Percentiles rank a stretch among this genome's conserved stretches.
Conservation (phyloP, 2,797 vertebrate genomes). For the Falco cherrug region DNA sequence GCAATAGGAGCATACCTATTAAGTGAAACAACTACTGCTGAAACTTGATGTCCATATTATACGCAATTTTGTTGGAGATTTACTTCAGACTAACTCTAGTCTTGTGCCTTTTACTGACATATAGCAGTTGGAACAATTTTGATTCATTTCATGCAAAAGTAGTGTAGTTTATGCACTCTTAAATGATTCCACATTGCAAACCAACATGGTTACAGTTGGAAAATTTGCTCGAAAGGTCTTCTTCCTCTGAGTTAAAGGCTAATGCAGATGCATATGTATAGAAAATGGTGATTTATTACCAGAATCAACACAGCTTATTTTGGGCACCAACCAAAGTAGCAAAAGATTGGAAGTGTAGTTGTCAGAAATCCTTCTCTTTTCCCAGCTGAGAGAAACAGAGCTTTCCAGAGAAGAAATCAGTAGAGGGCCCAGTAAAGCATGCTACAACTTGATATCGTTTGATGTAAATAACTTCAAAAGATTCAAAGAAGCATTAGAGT, state of each 20-base stretch:
- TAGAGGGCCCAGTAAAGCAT: neutral
- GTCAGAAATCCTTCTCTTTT: neutral
- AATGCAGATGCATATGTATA: neutral
- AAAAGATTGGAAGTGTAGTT: neutral
- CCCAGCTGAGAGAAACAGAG: neutral
- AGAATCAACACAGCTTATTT: neutral
- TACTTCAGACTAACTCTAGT: neutral
- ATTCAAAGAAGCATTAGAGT: neutral
- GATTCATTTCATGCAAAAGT: neutral
- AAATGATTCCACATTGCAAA: neutral
- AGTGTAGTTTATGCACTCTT: neutral
- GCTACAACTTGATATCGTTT: neutral
- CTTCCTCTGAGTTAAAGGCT: neutral
- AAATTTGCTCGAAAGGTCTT: neutral
- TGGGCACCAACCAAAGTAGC: neutral
- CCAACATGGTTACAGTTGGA: neutral
- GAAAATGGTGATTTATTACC: neutral
- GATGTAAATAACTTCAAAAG: neutral
- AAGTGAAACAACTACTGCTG: neutral
- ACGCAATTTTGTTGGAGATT: neutral
- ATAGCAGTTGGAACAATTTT: neutral
- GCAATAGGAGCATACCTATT: neutral
- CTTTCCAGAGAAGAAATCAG: neutral
- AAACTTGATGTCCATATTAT: neutral
- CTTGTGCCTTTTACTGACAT: neutral